phyloP scores from a whole-genome alignment of 2,888 invertebrate genomes.

The Cantharis rufa region DNA sequence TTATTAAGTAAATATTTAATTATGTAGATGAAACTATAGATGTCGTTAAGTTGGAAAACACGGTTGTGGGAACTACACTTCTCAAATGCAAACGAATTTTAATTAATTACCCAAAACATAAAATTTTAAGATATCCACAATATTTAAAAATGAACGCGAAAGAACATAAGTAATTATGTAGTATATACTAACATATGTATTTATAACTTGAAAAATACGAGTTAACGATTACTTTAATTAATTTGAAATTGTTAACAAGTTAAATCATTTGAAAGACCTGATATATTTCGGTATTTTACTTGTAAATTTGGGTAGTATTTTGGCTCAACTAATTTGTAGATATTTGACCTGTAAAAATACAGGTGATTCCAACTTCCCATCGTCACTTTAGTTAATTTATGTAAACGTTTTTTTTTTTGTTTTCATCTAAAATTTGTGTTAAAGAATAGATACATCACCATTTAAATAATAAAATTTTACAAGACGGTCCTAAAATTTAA shows the following conservation, averaged over 20 bases:
- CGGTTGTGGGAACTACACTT: background rate
- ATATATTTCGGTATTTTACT: background rate
- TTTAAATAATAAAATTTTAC: background rate
- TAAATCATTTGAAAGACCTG: background rate
- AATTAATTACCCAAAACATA: background rate
- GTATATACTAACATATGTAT: background rate
- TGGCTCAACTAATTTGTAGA: background rate
- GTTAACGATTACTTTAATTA: background rate
- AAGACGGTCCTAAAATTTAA: background rate
- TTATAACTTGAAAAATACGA: background rate
- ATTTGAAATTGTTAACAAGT: background rate
- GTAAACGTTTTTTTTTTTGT: background rate
- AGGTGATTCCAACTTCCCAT: background rate
- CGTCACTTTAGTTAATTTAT: background rate
- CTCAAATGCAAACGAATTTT: background rate
- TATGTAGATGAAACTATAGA: background rate
- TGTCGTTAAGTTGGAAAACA: background rate
- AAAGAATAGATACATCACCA: background rate
- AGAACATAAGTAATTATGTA: background rate
- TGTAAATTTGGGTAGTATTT: background rate
- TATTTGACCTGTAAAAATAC: background rate
- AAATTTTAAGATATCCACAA: background rate
- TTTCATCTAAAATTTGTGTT: background rate
- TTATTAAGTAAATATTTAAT: background rate
- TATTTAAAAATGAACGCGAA: background rate